Percentiles rank a stretch among this genome's conserved stretches.
Evolutionary conservation across 1,140 invertebrate species (phyloP).

Genomic region (Drosophila bocqueti): DNA sequence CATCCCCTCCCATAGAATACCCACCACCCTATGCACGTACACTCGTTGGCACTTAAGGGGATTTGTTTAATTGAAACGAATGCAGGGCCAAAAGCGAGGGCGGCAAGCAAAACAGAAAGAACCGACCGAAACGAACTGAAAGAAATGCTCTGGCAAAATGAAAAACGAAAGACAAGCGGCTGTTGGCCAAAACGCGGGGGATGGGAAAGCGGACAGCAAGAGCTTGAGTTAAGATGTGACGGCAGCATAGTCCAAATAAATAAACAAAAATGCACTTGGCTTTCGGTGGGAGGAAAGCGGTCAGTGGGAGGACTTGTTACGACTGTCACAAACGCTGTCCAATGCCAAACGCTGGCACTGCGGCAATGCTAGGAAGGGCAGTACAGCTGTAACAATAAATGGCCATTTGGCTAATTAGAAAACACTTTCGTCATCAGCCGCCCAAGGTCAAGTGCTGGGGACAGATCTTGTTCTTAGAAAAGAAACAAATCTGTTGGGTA

Average conservation of each 20-base stretch:
- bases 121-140: conserved; percentile 46
- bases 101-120: conserved; percentile 41
- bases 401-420: conserved; percentile 75
- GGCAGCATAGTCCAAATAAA: conserved; percentile 61
- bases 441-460: conserved; percentile 31
- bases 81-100: conserved; percentile 54
- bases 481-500: not conserved
- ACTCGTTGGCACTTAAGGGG: conserved; percentile 81
- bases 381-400: conserved; percentile 46
- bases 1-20: not conserved
- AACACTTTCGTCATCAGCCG: conserved; percentile 38
- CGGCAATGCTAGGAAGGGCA: conserved; percentile 11
- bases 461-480: conserved; percentile 18
- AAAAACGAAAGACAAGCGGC: conserved; percentile 54
- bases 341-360: conserved; percentile 58
- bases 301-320: conserved; percentile 26
- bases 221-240: conserved; percentile 36
- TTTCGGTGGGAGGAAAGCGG: conserved; percentile 6
- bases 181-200: conserved; percentile 13
- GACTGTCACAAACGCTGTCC: conserved; percentile 58
- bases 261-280: conserved; percentile 72
- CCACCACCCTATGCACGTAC: conserved; percentile 57
- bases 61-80: conserved; percentile 84
- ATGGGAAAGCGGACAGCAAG: not conserved
- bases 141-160: conserved; percentile 50